Evolutionary conservation across 2,797 vertebrate species (phyloP).

Genomic region (Malurus splendens): DNA sequence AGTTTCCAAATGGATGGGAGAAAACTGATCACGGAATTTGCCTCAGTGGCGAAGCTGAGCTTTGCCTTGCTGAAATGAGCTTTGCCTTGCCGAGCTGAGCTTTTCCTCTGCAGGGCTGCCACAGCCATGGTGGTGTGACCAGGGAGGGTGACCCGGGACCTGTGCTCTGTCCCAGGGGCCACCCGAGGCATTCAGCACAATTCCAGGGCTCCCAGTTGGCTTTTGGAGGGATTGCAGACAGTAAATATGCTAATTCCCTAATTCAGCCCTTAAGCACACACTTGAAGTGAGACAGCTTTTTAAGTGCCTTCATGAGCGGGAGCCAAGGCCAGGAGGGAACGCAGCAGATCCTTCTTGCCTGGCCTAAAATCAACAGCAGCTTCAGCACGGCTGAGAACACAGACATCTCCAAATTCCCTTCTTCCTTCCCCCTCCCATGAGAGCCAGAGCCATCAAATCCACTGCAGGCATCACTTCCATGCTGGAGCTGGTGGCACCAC

Average conservation of each 20-base stretch:
- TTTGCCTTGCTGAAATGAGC: too few species aligned
- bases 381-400: not conserved
- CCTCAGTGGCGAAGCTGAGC: not conserved
- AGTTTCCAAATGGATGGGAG: not conserved
- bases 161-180: not conserved
- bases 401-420: not conserved
- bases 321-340: not conserved
- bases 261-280: constrained; percentile 15
- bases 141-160: not conserved
- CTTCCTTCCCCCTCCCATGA: accelerated
- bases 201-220: not conserved
- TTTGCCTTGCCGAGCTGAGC: too few species aligned
- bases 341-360: not conserved
- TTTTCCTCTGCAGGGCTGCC: not conserved
- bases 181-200: not conserved
- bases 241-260: not conserved
- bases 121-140: not conserved
- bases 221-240: not conserved
- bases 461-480: not conserved
- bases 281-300: constrained; percentile 19
- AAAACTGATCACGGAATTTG: not conserved
- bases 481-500: not conserved
- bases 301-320: constrained; percentile 5
- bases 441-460: not conserved
- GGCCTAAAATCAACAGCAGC: not conserved